Base-by-base conservation (phyloP, 2,113 vertebrate species). In the Myiagra hebetior region DNA sequence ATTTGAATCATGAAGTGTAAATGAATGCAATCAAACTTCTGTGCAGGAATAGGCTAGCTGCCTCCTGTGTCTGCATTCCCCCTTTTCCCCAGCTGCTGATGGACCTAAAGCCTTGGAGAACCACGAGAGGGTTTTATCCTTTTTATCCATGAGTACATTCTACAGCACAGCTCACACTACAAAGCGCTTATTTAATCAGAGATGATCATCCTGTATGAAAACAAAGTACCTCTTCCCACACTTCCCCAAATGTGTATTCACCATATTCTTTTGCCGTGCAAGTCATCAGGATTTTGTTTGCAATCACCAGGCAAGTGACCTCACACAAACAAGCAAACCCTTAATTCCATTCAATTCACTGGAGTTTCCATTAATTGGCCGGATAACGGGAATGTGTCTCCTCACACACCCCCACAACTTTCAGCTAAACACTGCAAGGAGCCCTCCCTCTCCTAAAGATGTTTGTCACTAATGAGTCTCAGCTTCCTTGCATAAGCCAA, bases 61-160 rank as follows among this genome's bases (percentile, higher is more conserved):
- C 23, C 10, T 60, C 52, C 8, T 7, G 6, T 35, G 12, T 28
- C 41, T 82, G 28, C 68, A 65, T 23, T 62, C 13, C 4, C 5
- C 11, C 7, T 75, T 75, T 72, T 23, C n/a, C 27, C 26, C 33
- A 31, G 42, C 17, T 76, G 28, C 15, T 80, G 27, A 44, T 16
- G 23, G 28, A 42, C 46, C 3, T 42, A 49, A 87, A 87, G 14
- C 10, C 22, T 60, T 67, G 33, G 74, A n/a, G 22, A 78, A 63
- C 3, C 37, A 53, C 21, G 11, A 59, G 9, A 8, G 0, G 0
- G 1, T 31, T 77, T 74, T 37, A 49, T 18, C 14, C 2, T 65
- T 35, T 72, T 47, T 27, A 60, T 13, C n/a, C 7, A 23, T 28
- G 4, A 60, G 35, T 68, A 44, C 37, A 78, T 82, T 41, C 26